Evolutionary conservation across 2,888 invertebrate genomes (phyloP).

Genomic region (Aphodius sticticus): DNA sequence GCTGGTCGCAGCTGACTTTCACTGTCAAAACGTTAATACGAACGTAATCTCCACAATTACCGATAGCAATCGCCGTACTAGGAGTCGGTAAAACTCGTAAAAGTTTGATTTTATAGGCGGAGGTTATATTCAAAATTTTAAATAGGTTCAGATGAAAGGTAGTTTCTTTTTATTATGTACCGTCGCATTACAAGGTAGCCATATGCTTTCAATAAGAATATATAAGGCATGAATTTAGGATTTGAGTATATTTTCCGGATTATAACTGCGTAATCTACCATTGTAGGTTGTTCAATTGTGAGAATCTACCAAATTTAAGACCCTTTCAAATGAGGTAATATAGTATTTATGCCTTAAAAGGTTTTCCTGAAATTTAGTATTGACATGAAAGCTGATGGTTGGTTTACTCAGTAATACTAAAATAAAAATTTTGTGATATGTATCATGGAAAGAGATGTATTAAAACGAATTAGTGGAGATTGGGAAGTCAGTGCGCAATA

Average conservation of each 20-base stretch:
- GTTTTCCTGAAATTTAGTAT: no score
- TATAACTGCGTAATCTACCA: not conserved
- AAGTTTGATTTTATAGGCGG: not conserved
- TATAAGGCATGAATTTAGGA: not conserved
- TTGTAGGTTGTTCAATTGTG: no score
- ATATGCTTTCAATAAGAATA: not conserved
- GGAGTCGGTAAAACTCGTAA: not conserved
- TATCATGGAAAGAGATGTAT: no score
- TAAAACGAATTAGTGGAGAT: no score
- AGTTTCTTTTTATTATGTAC: not conserved
- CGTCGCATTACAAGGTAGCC: not conserved
- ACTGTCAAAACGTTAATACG: not conserved
- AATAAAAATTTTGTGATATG: no score
- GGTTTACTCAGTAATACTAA: no score
- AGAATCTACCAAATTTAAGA: no score
- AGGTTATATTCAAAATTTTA: not conserved
- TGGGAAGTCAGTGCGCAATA: no score
- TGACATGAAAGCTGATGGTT: no score
- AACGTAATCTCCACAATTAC: not conserved
- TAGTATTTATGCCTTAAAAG: no score
- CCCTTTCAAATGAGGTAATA: no score
- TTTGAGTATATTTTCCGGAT: not conserved
- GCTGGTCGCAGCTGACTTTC: not conserved
- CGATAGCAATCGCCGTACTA: not conserved
- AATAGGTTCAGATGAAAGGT: slow-evolving; percentile 4